These are phyloP conservation scores for Falcunculus frontatus DNA, from an alignment of 2,113 vertebrate species.

Conservation along the genomic window DNA sequence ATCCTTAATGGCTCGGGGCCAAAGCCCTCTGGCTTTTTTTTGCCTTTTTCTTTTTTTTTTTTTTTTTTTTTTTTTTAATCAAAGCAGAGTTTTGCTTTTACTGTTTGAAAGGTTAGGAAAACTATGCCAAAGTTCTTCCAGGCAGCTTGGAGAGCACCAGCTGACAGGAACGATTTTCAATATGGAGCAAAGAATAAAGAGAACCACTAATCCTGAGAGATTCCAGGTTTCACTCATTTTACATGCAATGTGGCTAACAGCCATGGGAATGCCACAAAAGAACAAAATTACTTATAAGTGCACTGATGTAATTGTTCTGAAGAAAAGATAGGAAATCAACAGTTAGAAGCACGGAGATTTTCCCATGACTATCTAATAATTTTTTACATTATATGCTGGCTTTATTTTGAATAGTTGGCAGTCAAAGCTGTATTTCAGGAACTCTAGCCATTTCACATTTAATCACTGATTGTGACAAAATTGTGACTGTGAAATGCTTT, in stretches of 20 bases:
- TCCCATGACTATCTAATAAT: background rate
- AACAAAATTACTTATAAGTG: background rate
- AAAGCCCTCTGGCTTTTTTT: conserved; percentile 46
- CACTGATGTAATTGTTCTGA: background rate
- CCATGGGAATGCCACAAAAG: background rate
- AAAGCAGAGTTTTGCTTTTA: conserved; percentile 69
- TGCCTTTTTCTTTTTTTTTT: background rate
- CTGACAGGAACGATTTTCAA: conserved; percentile 64
- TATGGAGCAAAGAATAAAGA: conserved; percentile 46
- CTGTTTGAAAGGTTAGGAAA: conserved; percentile 73
- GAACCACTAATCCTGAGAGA: conserved; percentile 29
- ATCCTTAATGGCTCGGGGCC: conserved; percentile 74
- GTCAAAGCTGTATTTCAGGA: background rate
- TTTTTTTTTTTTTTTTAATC: conserved; percentile 27
- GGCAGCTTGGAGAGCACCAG: conserved; percentile 56
- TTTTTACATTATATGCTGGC: background rate
- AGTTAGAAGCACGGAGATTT: background rate
- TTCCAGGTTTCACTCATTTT: conserved; percentile 7
- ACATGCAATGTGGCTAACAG: conserved; percentile 15
- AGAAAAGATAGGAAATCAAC: background rate
- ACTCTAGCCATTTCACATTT: background rate
- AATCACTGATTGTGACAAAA: background rate
- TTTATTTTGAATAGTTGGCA: background rate
- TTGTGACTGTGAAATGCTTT: background rate
- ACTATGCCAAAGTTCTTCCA: conserved; percentile 73